These are phyloP conservation scores for Venustaconcha ellipsiformis DNA, from an alignment of 1,140 invertebrate genomes.

Conservation along the genomic window DNA sequence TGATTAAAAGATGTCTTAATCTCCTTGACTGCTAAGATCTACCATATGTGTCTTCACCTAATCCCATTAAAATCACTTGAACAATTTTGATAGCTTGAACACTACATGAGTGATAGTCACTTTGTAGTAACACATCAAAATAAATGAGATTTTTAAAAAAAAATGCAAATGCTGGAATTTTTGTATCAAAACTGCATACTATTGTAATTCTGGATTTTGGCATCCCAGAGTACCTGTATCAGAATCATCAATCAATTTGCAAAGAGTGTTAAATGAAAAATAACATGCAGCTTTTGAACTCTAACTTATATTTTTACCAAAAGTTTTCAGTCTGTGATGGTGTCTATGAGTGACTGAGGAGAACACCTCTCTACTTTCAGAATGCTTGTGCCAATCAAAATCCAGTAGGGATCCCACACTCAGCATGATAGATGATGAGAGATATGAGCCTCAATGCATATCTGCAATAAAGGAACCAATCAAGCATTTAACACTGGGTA, in stretches of 20 bases:
- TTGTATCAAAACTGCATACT: background rate
- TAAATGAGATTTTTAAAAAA: background rate
- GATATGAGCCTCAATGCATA: too few species aligned
- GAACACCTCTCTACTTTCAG: constrained; percentile 23
- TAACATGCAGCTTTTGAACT: background rate
- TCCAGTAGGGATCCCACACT: constrained; percentile 6
- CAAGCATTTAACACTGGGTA: too few species aligned
- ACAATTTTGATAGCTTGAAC: too few species aligned
- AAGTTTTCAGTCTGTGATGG: constrained; percentile 24
- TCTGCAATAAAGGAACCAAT: too few species aligned
- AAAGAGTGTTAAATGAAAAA: background rate
- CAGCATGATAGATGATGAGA: background rate
- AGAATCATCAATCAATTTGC: background rate
- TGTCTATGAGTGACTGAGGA: constrained; percentile 24
- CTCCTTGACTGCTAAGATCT: too few species aligned
- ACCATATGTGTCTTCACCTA: too few species aligned
- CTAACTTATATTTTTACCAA: constrained; percentile 16
- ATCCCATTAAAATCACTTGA: too few species aligned
- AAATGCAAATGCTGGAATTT: background rate
- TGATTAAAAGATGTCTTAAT: too few species aligned
- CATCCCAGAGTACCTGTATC: background rate
- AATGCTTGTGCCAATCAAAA: constrained; percentile 13
- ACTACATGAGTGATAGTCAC: too few species aligned
- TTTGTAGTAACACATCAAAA: too few species aligned
- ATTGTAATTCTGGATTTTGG: background rate